Conservation (phyloP, 2,113 vertebrate species). For the Cyanoliseus patagonus region DNA sequence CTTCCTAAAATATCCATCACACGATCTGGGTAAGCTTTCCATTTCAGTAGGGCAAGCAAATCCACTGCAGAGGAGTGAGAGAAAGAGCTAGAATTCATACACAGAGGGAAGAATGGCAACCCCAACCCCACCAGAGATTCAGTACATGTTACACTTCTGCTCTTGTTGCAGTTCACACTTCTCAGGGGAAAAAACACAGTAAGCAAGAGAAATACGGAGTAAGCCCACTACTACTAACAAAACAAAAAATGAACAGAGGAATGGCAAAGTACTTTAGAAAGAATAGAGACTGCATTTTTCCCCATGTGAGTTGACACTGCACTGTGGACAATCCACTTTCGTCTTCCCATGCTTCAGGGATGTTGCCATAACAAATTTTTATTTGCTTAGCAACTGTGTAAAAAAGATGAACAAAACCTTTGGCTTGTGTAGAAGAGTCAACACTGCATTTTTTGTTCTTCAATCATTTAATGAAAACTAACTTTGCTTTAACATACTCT, state of each 20-base stretch:
- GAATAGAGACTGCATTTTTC: neutral
- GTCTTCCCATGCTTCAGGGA: neutral
- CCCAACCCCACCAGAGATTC: neutral
- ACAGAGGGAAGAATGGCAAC: neutral
- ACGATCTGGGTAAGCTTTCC: conserved; percentile 94
- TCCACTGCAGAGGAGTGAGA: conserved; percentile 81
- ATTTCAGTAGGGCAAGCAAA: conserved; percentile 92
- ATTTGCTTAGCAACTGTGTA: neutral
- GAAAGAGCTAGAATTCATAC: neutral
- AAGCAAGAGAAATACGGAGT: neutral
- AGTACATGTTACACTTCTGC: neutral
- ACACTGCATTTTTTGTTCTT: neutral
- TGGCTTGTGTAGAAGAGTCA: neutral
- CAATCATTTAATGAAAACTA: neutral
- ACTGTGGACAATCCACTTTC: neutral
- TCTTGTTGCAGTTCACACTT: neutral
- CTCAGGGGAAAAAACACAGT: neutral
- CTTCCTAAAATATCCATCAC: conserved; percentile 92
- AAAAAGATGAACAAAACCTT: neutral
- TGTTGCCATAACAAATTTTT: accelerated
- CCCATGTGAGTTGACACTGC: neutral
- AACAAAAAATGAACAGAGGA: neutral
- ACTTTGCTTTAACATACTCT: neutral
- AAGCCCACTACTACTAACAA: neutral
- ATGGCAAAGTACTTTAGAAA: neutral